These are phyloP conservation scores for Bostrychus sinensis DNA, from an alignment of 2,113 vertebrate species.

Conservation along the genomic window DNA sequence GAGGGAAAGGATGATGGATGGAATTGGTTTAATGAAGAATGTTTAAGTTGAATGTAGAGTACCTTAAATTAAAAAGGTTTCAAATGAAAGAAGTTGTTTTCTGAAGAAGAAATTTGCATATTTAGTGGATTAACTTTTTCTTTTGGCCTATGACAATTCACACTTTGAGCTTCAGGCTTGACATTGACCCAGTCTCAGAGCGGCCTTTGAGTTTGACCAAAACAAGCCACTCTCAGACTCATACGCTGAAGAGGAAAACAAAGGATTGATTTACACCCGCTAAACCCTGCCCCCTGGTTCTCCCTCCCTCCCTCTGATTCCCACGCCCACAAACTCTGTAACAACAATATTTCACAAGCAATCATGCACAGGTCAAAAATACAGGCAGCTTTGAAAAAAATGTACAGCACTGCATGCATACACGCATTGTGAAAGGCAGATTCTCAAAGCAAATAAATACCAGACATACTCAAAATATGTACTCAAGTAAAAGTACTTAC, in stretches of 20 bases:
- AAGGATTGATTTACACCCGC: slow-evolving; percentile 62
- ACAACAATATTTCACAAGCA: slow-evolving; percentile 45
- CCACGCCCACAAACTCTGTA: slow-evolving; percentile 44
- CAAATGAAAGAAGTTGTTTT: too few species aligned
- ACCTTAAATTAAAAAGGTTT: too few species aligned
- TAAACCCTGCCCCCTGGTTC: slow-evolving; percentile 11
- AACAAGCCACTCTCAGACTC: slow-evolving; percentile 39
- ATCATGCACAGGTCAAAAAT: slow-evolving; percentile 5
- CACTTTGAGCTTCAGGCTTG: not conserved
- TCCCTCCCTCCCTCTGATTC: not conserved
- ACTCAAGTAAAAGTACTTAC: too few species aligned
- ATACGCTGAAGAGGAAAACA: slow-evolving; percentile 54
- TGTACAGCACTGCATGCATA: not conserved
- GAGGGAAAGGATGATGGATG: too few species aligned
- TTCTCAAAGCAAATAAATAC: slow-evolving; percentile 32
- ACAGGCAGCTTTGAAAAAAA: not conserved
- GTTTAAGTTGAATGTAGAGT: too few species aligned
- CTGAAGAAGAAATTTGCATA: too few species aligned
- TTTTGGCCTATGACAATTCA: not conserved
- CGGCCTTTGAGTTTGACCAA: slow-evolving; percentile 23
- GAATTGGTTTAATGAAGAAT: too few species aligned
- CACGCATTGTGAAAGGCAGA: not conserved
- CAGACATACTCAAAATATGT: too few species aligned
- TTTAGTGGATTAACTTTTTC: not conserved
- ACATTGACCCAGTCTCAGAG: slow-evolving; percentile 24